Evolutionary conservation across 2,888 invertebrate genomes (phyloP), one percentile per base, ranked within the genome.

Genomic region (Rhimphoctona megacephalus): DNA sequence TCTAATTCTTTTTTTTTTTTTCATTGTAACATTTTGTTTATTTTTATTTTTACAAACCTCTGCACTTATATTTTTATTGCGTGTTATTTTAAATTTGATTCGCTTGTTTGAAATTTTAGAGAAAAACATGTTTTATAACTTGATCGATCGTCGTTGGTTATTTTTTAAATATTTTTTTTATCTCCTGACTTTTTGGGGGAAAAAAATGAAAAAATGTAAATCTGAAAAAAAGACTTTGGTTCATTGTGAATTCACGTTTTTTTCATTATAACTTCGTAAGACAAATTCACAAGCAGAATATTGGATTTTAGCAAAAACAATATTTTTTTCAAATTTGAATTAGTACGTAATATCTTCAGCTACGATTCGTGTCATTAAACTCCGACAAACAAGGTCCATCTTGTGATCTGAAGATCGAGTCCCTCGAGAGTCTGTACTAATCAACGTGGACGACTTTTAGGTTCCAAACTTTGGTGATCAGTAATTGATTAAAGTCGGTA

Each of bases 351-450:
- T 14, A 61, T 17, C 2, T 9, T 6, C 30, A 61, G 61, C 22
- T n/a, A 36, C 17, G 43, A 36, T 43, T 69, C 14, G 69, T 43
- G 14, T 7, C 43, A 69, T 69, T 43, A 43, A 61, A 61, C 61
- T 61, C 25, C 4, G 30, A 61, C 8, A 5, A 69, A 14, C 39
- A 43, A 43, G 39, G 43, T 25, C 25, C 43, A 17, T 17, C 39
- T 25, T 43, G 43, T 43, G 69, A 69, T 69, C 25, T 6, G 39
- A 69, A 69, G 69, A 69, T 69, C 69, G 22, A 43, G 43, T 69
- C 69, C 17, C 69, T 43, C 43, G 69, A 69, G 69, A 69, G 33
- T 17, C 25, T 11, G 8, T n/a, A 25, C 14, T 25, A 43, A 43
- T 25, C 22, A 19, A 22, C 22, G n/a, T 39, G 4, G 0, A 67